Percentiles rank a stretch among this genome's conserved stretches.
These are phyloP conservation scores for Dysdera silvatica DNA, from an alignment of 1,140 invertebrate genomes.

Conservation along the genomic window DNA sequence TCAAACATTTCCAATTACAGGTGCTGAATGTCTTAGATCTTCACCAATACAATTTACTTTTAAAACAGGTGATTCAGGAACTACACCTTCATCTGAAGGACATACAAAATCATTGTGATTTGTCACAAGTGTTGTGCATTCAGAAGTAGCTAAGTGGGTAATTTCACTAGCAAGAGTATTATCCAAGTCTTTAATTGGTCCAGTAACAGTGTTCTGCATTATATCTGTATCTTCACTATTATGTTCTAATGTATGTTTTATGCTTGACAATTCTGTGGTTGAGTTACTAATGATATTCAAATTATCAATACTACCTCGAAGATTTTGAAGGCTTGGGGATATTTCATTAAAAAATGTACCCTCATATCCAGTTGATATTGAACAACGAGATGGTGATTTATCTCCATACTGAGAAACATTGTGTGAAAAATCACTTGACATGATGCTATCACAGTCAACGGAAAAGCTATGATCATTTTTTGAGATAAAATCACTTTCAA, in stretches of 20 bases:
- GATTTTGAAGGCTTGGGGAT: conserved; percentile 51
- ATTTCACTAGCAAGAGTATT: conserved; percentile 13
- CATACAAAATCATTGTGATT: too few relatives aligned
- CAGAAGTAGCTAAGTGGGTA: too few relatives aligned
- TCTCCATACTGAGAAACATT: conserved; percentile 11
- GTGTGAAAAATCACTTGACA: conserved; percentile 15
- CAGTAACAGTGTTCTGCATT: conserved; percentile 4
- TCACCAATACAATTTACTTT: too few relatives aligned
- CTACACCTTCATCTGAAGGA: too few relatives aligned
- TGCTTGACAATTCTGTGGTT: conserved; percentile 5
- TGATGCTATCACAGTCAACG: conserved; percentile 6
- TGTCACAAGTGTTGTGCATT: too few relatives aligned
- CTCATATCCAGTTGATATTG: conserved; percentile 15
- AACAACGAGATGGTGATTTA: conserved; percentile 22
- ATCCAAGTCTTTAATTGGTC: conserved; percentile 24
- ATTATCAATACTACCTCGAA: conserved; percentile 47
- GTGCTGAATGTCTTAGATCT: too few relatives aligned
- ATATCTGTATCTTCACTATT: conserved; percentile 4
- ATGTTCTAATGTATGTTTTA: conserved; percentile 1
- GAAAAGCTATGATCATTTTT: not conserved
- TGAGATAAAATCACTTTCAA: conserved; percentile 29
- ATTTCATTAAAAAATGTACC: conserved; percentile 12
- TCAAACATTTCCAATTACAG: too few relatives aligned
- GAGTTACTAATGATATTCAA: not conserved
- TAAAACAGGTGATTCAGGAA: too few relatives aligned